Evolutionary conservation across 2,797 vertebrate species (phyloP), one percentile per base, ranked within the genome.

Genomic region (Sebastes trivittatus): DNA sequence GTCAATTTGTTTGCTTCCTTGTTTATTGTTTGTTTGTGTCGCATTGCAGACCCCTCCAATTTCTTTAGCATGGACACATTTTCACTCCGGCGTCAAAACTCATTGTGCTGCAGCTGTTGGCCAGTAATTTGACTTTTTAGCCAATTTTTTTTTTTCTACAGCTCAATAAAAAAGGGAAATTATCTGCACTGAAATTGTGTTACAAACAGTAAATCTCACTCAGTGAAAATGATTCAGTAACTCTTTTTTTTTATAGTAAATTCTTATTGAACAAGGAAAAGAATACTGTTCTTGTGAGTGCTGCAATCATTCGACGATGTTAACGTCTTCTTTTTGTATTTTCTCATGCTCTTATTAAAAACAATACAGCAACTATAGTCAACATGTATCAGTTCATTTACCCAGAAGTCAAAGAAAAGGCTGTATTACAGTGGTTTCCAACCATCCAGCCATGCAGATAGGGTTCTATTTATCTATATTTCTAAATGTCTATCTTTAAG

Each of bases 21-120:
- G 87, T 93, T 91, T 88, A 86, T 93, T 90, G 91, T 94, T 92
- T 92, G 92, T 93, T 90, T 92, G 90, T 91, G 91, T 89, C 81
- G 76, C 85, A 82, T 71, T 84, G 84, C 90, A 88, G 82, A 86
- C 80, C 85, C 87, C 85, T 82, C 73, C 61, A 69, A 88, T 92
- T 90, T 93, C 92, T 92, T 92, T 90, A 92, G 81, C 87, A 78
- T 81, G 84, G 88, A 82, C 88, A 83, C 87, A 88, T 92, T 93
- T 91, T 89, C 89, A 81, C 87, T 77, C 80, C 55, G 23, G 67
- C 29, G 80, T 90, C 71, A 86, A 85, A 85, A 78, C 77, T 85
- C 87, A 77, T 84, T 77, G 84, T 68, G 81, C 71, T 80, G 86
- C 93, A 93, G 93, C 91, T 93, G 92, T 60, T 71, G 77, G 76